Percentiles rank a stretch among this genome's conserved stretches.
These are phyloP conservation scores for Heterohyrax brucei DNA, from an alignment of 2,797 vertebrate species.

Conservation along the genomic window DNA sequence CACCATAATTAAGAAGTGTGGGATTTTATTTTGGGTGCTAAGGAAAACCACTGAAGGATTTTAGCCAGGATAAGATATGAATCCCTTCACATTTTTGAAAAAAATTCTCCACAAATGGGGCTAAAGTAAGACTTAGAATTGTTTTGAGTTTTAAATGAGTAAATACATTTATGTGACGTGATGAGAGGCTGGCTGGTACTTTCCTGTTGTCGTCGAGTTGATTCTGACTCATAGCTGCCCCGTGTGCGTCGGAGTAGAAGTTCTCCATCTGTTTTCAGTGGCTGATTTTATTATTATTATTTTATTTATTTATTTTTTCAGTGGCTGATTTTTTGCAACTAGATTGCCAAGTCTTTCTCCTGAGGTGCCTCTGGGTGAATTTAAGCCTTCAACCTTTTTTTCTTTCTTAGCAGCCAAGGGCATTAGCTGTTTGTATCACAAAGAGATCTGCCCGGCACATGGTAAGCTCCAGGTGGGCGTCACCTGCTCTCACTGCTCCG, in stretches of 20 bases:
- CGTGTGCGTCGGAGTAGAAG: too few relatives aligned
- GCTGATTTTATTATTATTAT: too few relatives aligned
- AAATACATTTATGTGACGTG: not conserved
- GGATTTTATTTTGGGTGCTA: not conserved
- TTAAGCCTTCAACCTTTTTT: too few relatives aligned
- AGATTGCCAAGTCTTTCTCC: too few relatives aligned
- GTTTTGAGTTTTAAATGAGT: not conserved
- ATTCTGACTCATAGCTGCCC: too few relatives aligned
- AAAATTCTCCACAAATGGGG: not conserved
- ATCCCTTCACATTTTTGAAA: not conserved
- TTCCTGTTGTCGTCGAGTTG: too few relatives aligned
- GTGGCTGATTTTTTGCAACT: too few relatives aligned
- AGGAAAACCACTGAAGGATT: constrained; percentile 6
- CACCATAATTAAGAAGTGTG: not conserved
- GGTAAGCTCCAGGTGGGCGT: not conserved
- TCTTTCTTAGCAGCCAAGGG: too few relatives aligned
- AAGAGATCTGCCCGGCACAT: not conserved
- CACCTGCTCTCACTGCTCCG: not conserved
- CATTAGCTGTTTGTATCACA: too few relatives aligned
- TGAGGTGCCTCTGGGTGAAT: too few relatives aligned
- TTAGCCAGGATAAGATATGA: not conserved
- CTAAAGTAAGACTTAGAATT: not conserved
- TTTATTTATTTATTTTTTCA: too few relatives aligned
- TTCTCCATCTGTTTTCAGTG: too few relatives aligned
- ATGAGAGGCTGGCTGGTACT: not conserved